Evolutionary conservation across 2,888 invertebrate genomes (phyloP).

Genomic region (Amphipyra tragopoginis): DNA sequence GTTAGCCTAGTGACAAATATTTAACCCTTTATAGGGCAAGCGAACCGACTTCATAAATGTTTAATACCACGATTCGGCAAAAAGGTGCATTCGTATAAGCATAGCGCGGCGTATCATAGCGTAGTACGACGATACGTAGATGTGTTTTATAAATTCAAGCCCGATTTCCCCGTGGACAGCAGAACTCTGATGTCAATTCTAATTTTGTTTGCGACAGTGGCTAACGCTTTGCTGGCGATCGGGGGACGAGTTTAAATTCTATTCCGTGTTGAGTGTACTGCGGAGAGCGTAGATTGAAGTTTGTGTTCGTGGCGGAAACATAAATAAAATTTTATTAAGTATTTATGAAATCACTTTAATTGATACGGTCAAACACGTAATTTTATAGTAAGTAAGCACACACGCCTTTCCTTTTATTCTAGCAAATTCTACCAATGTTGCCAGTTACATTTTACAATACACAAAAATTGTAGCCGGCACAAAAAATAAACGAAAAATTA

Average conservation of each 20-base stretch:
- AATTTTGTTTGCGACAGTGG: conserved; percentile 3
- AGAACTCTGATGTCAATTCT: conserved; percentile 4
- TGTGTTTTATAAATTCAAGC: conserved; percentile 6
- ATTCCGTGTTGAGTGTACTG: neutral
- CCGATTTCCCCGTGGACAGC: conserved; percentile 1
- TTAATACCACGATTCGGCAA: conserved; percentile 8
- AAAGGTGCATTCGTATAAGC: conserved; percentile 6
- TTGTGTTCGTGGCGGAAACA: no score
- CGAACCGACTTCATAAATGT: conserved; percentile 6
- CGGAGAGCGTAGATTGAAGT: no score
- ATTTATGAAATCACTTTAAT: no score
- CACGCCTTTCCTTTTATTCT: no score
- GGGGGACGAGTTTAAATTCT: neutral
- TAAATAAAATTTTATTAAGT: no score
- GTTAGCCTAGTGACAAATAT: conserved; percentile 5
- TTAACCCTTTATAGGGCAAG: neutral
- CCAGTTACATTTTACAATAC: no score
- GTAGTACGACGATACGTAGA: no score
- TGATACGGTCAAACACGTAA: no score
- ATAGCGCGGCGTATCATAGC: neutral
- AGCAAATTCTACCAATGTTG: no score
- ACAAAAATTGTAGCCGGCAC: no score
- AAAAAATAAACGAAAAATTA: no score
- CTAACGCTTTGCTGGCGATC: neutral
- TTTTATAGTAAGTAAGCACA: no score